These are phyloP conservation scores for Zele albiditarsus DNA, from an alignment of 2,888 invertebrate genomes.

Conservation along the genomic window DNA sequence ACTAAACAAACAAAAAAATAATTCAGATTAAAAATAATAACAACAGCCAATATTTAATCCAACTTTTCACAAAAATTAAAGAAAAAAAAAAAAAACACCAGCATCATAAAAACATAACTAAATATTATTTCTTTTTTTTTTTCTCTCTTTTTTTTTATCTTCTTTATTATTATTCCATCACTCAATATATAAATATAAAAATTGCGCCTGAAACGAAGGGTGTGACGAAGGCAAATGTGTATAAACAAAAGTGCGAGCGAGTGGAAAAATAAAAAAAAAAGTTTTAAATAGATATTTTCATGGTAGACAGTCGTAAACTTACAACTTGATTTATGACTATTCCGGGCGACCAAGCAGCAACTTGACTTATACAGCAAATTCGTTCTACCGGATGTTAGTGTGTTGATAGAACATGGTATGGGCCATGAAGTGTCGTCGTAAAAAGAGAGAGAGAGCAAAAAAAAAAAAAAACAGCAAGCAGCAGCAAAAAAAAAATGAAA, in stretches of 20 bases:
- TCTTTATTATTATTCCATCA: neutral
- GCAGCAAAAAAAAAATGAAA: slow-evolving; percentile 30
- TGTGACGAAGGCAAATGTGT: neutral
- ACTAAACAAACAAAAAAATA: too few relatives aligned
- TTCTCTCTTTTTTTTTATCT: too few relatives aligned
- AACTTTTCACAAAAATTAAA: too few relatives aligned
- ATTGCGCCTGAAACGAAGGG: neutral
- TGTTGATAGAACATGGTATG: slow-evolving; percentile 43
- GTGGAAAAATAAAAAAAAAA: neutral
- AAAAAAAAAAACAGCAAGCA: neutral
- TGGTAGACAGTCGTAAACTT: slow-evolving; percentile 18
- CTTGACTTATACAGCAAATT: slow-evolving; percentile 33
- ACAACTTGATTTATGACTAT: slow-evolving; percentile 16
- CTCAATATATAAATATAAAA: neutral
- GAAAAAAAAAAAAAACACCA: too few relatives aligned
- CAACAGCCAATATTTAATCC: too few relatives aligned
- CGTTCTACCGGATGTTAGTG: slow-evolving; percentile 48
- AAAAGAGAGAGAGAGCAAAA: neutral
- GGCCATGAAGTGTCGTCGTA: slow-evolving; percentile 9
- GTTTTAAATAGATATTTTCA: slow-evolving; percentile 11
- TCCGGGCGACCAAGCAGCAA: slow-evolving; percentile 17
- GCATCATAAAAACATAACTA: too few relatives aligned
- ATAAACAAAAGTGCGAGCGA: too few relatives aligned
- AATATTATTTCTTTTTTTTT: too few relatives aligned
- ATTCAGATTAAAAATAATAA: too few relatives aligned